Conservation (phyloP, 2,113 vertebrate species). For the Ceyx margarethae region DNA sequence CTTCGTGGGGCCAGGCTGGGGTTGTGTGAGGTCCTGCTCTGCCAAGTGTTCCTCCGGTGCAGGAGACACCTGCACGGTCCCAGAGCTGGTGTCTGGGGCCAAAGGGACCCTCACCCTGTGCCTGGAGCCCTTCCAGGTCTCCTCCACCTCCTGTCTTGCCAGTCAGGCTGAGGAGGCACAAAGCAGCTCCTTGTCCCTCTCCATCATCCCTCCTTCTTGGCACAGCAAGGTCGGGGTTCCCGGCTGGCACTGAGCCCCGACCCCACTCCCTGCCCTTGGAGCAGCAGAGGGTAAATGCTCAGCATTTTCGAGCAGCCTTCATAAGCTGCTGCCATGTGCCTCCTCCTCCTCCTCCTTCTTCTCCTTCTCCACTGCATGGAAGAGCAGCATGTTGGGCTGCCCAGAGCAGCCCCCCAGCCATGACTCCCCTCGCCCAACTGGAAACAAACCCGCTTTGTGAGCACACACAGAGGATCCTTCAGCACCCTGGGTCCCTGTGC, state of each 20-base stretch:
- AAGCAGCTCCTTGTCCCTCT: neutral
- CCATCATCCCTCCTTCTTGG: neutral
- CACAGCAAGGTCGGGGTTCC: fast-evolving
- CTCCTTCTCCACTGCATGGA: fast-evolving
- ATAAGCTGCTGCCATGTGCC: neutral
- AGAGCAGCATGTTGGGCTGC: neutral
- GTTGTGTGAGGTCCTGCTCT: neutral
- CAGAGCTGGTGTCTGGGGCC: fast-evolving
- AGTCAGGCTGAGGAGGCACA: neutral
- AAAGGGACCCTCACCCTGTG: too few species aligned
- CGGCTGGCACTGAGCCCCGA: fast-evolving
- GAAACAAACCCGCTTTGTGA: slow-evolving; percentile 12
- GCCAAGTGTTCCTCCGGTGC: fast-evolving
- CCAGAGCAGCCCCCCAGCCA: neutral
- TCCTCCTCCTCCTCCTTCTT: neutral
- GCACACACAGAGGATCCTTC: slow-evolving; percentile 19
- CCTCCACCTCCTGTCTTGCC: neutral
- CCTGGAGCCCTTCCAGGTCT: fast-evolving
- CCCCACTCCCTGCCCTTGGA: neutral
- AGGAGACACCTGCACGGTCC: fast-evolving
- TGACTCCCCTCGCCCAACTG: fast-evolving
- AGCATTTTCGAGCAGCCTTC: neutral
- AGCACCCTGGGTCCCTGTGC: neutral
- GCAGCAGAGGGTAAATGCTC: neutral
- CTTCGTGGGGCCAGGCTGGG: too few species aligned